Conservation (phyloP, 2,113 vertebrate genomes). For the Rostratula benghalensis region DNA sequence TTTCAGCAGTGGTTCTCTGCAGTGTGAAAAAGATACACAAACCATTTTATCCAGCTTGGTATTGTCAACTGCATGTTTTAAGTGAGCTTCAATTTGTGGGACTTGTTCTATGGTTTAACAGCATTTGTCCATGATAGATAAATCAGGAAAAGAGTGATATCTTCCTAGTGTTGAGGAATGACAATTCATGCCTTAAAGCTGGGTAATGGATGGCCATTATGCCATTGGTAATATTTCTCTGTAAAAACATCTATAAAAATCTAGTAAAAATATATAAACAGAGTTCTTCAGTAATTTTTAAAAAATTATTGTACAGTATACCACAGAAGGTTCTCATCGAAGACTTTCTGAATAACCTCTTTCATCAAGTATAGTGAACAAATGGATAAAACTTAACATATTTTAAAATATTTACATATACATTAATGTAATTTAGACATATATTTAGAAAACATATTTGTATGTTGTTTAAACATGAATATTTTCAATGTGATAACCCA, state of each 20-base stretch:
- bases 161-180: neutral
- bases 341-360: neutral
- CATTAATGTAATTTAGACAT: neutral
- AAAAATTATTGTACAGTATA: neutral
- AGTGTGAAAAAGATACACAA: neutral
- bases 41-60: neutral
- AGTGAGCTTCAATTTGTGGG: neutral
- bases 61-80: neutral
- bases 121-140: neutral
- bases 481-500: neutral
- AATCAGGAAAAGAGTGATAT: neutral
- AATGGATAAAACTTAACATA: neutral
- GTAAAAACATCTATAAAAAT: neutral
- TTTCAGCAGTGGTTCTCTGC: neutral
- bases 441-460: neutral
- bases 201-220: neutral
- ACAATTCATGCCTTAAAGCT: neutral
- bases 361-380: neutral
- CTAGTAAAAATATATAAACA: neutral
- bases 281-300: neutral
- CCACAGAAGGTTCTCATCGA: neutral
- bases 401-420: neutral
- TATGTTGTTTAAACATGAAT: neutral
- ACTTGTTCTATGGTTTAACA: neutral
- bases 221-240: neutral